phyloP scores from a whole-genome alignment of 2,113 vertebrate genomes.

The Hemibagrus wyckioides region DNA sequence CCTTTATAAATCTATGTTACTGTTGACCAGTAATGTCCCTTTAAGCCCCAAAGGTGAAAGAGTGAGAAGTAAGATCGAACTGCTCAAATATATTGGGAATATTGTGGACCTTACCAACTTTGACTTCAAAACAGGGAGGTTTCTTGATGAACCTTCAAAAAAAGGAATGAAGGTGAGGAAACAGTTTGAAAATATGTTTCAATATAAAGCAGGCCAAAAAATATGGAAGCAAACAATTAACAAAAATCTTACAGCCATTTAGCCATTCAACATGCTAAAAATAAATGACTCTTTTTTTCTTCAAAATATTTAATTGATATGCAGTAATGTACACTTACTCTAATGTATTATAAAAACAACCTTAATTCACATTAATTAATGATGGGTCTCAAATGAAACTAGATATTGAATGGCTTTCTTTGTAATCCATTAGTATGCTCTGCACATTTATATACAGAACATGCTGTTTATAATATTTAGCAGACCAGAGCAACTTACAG shows the following conservation, averaged over 20 bases:
- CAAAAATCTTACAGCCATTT: neutral
- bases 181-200: neutral
- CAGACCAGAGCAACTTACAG: neutral
- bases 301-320: neutral
- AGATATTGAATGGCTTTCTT: neutral
- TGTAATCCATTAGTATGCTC: neutral
- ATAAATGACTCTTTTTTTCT: neutral
- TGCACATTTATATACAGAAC: too few relatives aligned
- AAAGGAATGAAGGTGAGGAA: constrained; percentile 57
- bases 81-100: constrained; percentile 73
- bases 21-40: neutral
- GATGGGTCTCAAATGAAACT: neutral
- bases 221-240: neutral
- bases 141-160: constrained; percentile 57
- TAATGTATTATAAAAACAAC: neutral
- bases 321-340: neutral
- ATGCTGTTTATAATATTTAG: too few relatives aligned
- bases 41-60: constrained; percentile 80
- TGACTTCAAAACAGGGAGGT: constrained; percentile 81
- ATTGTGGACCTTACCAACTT: constrained; percentile 75
- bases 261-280: neutral
- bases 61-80: constrained; percentile 83
- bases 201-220: neutral
- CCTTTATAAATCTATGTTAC: neutral
- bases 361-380: neutral